Conservation (phyloP, 2,113 vertebrate species). For the Pseudonaja textilis region DNA sequence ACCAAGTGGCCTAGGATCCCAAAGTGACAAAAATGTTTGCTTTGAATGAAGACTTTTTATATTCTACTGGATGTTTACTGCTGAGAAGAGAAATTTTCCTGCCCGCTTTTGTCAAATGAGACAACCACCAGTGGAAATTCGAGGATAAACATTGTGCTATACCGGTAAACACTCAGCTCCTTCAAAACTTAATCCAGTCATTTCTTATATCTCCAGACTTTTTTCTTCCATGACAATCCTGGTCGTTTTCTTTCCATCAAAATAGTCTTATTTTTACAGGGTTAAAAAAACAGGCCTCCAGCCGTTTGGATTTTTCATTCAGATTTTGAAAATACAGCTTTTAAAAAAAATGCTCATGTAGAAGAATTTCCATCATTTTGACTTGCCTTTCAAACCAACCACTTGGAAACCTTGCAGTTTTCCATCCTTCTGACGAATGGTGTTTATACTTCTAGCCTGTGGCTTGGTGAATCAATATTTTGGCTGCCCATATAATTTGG, state of each 20-base stretch:
- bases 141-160: neutral
- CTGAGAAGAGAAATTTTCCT: neutral
- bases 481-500: neutral
- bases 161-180: neutral
- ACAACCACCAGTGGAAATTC: neutral
- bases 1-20: neutral
- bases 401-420: neutral
- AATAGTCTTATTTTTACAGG: neutral
- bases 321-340: neutral
- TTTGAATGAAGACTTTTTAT: neutral
- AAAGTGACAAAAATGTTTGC: neutral
- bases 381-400: neutral
- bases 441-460: neutral
- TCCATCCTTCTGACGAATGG: neutral
- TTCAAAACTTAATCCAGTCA: neutral
- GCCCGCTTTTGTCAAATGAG: neutral
- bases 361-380: neutral
- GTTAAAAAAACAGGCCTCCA: neutral
- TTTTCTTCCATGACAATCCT: neutral
- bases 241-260: neutral
- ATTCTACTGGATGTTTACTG: neutral
- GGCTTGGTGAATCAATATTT: neutral
- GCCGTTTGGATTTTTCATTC: neutral
- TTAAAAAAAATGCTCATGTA: neutral
- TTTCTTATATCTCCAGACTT: neutral